Base-by-base conservation (phyloP, 2,888 invertebrate genomes). In the Dicranocentrus wangi region DNA sequence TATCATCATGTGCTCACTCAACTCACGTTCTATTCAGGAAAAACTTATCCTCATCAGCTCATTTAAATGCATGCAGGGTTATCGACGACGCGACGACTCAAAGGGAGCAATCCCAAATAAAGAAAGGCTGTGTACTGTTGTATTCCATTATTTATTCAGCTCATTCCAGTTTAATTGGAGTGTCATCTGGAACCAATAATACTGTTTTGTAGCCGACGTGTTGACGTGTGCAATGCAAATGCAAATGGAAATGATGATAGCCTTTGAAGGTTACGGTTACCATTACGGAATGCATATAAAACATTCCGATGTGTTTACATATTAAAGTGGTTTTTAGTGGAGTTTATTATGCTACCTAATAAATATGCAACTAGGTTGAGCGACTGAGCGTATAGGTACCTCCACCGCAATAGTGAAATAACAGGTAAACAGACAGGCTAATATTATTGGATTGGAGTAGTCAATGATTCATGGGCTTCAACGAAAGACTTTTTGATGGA, bases 61-160 rank as follows among this genome's bases (percentile, higher is more conserved):
- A 55, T 72, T 72, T 61, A 51, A 72, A 61, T 61, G 47, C 28
- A 28, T 43, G 42, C 15, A 58, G 17, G 42, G 43, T 27, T n/a
- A n/a, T n/a, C n/a, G n/a, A n/a, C n/a, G n/a, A n/a, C n/a, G n/a
- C 15, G 19, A 32, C 60, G 19, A n/a, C 60, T 23, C 15, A 32
- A 32, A 7, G 32, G 5, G 5, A 8, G 25, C n/a, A 10, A 47
- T 13, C 25, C 55, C 55, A 55, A 55, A 55, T 55, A 55, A 8
- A 55, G 55, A 25, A 51, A 51, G 17, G n/a, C n/a, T n/a, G n/a
- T n/a, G n/a, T n/a, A n/a, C n/a, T n/a, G n/a, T n/a, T 25, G 13
- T 55, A 3, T 47, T 47, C n/a, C 13, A 47, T 47, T 47, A 13
- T 39, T 17, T 8, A 17, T n/a, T n/a, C 39, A 39, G 39, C 39